Conservation (phyloP, 2,888 invertebrate species). For the Anthophora plumipes region DNA sequence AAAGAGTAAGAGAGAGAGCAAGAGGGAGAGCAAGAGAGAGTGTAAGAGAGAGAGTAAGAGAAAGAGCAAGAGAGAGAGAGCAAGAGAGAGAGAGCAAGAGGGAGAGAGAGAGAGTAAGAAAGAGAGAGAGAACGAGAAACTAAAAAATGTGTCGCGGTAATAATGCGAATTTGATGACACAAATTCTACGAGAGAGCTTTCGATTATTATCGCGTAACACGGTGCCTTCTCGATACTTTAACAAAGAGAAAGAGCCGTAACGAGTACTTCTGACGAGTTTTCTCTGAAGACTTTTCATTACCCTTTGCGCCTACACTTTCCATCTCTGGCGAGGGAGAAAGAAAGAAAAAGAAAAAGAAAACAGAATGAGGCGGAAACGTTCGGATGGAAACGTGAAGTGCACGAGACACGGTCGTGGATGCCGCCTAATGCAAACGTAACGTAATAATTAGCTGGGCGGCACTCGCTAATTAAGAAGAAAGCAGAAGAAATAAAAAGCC, state of each 20-base stretch:
- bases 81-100: too few species aligned
- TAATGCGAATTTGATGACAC: too few species aligned
- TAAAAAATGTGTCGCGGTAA: too few species aligned
- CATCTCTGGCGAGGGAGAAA: conserved; percentile 6
- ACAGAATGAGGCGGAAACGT: not conserved
- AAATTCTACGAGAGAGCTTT: not conserved
- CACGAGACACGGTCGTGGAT: conserved; percentile 10
- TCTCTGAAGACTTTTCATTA: too few species aligned
- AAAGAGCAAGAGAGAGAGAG: too few species aligned
- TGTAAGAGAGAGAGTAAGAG: too few species aligned
- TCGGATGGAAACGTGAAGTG: conserved; percentile 1
- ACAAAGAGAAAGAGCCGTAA: conserved; percentile 1
- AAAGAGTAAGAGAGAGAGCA: too few species aligned
- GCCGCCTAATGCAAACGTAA: conserved; percentile 53
- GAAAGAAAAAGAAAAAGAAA: not conserved
- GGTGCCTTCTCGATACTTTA: not conserved
- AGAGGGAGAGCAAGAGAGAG: too few species aligned
- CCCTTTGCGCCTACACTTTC: not conserved
- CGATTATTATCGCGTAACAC: not conserved
- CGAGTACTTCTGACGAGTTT: not conserved
- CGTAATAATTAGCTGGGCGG: conserved; percentile 60
- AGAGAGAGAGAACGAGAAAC: too few species aligned
- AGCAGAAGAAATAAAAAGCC: conserved; percentile 41
- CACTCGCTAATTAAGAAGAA: conserved; percentile 62
- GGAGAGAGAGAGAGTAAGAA: too few species aligned